Evolutionary conservation across 2,888 invertebrate genomes (phyloP), one percentile per base, ranked within the genome.

Genomic region (Tachystola acroxantha): DNA sequence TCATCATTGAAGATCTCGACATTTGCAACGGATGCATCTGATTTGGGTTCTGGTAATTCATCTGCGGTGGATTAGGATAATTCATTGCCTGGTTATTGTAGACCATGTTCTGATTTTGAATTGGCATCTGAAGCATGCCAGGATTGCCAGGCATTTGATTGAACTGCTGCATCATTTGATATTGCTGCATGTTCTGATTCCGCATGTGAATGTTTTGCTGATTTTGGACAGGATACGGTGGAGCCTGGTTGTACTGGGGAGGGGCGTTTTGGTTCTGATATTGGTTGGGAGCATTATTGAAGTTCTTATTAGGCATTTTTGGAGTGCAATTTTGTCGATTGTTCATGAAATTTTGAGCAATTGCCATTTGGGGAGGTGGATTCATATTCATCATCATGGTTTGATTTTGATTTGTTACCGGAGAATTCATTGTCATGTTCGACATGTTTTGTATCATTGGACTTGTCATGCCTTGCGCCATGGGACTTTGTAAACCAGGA

Each of bases 1-100:
- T 86, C 86, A 86, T 86, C 32, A 80, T 58, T 0, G 86, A 86
- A 2, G 85, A 84, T 39, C 85, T 70, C 0, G 85, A 86, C 73
- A 84, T 75, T 57, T 85, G 85, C 53, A 80, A 50, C 1, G 69
- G 74, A 52, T 84, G 73, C 59, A 80, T 74, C 40, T 77, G 82
- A 35, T 63, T 73, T 53, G 76, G 80, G 42, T 69, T 74, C 1
- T 57, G 53, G 42, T 82, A 84, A 40, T 57, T 76, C 13, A 65
- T 52, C 0, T 60, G 64, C 48, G 77, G 84, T n/a, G 54, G 55
- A 16, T 16, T 16, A 16, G 16, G 3, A 40, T 84, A 84, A 37
- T 73, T 76, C 50, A 74, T 60, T 47, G 74, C 64, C 37, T 79
- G 82, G 38, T 76, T 75, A 32, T 65, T 76, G 41, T 73, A 76